Evolutionary conservation across 2,888 invertebrate species (phyloP).

Genomic region (Drosophila fungiperda): DNA sequence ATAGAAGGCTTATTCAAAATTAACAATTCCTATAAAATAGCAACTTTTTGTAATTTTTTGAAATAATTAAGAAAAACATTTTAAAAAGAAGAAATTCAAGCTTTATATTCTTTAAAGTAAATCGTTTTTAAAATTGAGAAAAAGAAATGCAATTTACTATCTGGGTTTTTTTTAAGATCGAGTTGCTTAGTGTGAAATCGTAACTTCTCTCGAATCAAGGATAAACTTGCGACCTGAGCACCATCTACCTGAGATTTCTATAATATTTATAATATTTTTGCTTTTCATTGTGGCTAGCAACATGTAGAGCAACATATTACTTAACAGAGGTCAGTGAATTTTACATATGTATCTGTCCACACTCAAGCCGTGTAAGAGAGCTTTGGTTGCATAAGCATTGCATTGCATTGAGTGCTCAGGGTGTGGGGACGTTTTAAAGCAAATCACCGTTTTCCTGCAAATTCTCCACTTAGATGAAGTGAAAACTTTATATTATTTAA

Average conservation of each 20-base stretch:
- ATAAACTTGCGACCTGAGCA: background rate
- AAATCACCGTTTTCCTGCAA: background rate
- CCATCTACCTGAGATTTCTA: background rate
- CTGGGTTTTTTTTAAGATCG: no score
- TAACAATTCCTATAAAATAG: background rate
- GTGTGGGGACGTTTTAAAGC: background rate
- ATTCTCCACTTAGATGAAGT: background rate
- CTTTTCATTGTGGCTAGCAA: background rate
- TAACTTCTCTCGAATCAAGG: background rate
- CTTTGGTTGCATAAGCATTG: background rate
- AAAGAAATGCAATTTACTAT: no score
- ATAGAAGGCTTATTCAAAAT: background rate
- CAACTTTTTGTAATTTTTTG: background rate
- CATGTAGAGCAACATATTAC: background rate
- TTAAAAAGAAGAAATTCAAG: no score
- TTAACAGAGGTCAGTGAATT: slow-evolving; percentile 5
- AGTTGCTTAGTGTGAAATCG: background rate
- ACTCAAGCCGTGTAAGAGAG: background rate
- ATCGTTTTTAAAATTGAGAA: background rate
- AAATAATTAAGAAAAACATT: no score
- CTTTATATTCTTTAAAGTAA: no score
- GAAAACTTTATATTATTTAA: background rate
- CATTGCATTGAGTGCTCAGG: background rate
- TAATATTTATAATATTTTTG: background rate
- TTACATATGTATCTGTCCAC: background rate